Base-by-base conservation (phyloP, 2,113 vertebrate genomes). In the Carassius auratus region DNA sequence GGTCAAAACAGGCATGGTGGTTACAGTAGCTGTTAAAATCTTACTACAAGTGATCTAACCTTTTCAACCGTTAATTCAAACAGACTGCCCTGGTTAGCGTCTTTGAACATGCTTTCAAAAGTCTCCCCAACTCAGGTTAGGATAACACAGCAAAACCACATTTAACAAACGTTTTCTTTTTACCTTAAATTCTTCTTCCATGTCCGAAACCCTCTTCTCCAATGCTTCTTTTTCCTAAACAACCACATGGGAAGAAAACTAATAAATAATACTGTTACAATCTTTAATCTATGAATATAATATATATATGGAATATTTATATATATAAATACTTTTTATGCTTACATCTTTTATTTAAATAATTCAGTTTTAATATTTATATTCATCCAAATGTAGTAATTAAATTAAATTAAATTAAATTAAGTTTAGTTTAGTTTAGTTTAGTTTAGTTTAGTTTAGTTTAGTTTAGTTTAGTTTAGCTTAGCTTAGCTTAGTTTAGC, bases 161-260 rank as follows among this genome's bases (percentile, higher is more conserved):
- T 66, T 81, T 66, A 48, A 9, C 19, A 52, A 3, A 52, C 10
- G 1, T 21, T 45, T 5, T 74, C 0, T 88, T 91, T 76, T 87
- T 96, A 99, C 98, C 98, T 99, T 99, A 91, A 99, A 90, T 87
- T 99, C 97, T 81, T 97, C 97, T 82, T 99, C 97, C 98, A 99
- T 99, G 91, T 97, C 96, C 2, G 97, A 97, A 86, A 99, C 97
- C 90, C 94, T 97, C 91, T 97, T 97, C 91, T 98, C 97, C 88
- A 99, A 93, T 88, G 93, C 95, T 90, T 97, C 94, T 89, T 97
- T 98, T 92, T 98, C 97, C 98, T 99, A 93, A 71, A 81, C 87
- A 87, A 62, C 42, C 82, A 88, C 30, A 76, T 9, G 1, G 86
- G 36, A 86, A 30, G 77, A 8, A 48, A 48, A 38, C 5, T 3